These are phyloP conservation scores for Leptarthrus brevirostris DNA, from an alignment of 2,888 invertebrate genomes.

Conservation along the genomic window DNA sequence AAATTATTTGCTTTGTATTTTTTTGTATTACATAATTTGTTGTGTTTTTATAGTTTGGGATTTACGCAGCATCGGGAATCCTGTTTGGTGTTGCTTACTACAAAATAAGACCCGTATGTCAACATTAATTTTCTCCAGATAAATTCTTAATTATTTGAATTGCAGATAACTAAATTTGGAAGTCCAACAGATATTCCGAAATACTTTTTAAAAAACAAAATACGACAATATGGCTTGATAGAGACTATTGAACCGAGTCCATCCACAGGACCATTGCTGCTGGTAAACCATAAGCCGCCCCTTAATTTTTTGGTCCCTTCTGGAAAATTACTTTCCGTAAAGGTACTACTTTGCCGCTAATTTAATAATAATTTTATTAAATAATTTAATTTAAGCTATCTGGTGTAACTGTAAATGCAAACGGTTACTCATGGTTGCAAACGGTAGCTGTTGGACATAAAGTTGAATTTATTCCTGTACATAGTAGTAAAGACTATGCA, in stretches of 20 bases:
- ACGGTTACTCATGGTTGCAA: slow-evolving; percentile 68
- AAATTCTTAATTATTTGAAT: slow-evolving; percentile 35
- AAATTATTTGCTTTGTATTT: not conserved
- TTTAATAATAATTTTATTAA: not conserved
- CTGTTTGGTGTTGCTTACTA: slow-evolving; percentile 52
- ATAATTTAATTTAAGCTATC: slow-evolving; percentile 57
- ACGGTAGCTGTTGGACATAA: slow-evolving; percentile 65
- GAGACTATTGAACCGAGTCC: slow-evolving; percentile 69
- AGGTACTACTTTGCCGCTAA: too few relatives aligned
- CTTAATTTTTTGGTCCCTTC: slow-evolving; percentile 68
- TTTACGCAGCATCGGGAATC: slow-evolving; percentile 51
- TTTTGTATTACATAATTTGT: not conserved
- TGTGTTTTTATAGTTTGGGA: slow-evolving; percentile 48
- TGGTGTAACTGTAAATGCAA: slow-evolving; percentile 63
- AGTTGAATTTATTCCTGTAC: slow-evolving; percentile 67
- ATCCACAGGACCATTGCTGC: slow-evolving; percentile 65
- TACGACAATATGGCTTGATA: slow-evolving; percentile 69
- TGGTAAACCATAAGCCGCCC: slow-evolving; percentile 71
- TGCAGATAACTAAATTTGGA: slow-evolving; percentile 73
- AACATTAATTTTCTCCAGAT: not conserved
- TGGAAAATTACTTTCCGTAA: slow-evolving; percentile 65
- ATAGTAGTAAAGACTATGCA: slow-evolving; percentile 63
- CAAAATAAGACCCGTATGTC: slow-evolving; percentile 51
- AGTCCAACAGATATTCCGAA: slow-evolving; percentile 71
- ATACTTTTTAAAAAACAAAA: slow-evolving; percentile 70